Base-by-base conservation (phyloP, 2,113 vertebrate species). In the Pogona vitticeps region DNA sequence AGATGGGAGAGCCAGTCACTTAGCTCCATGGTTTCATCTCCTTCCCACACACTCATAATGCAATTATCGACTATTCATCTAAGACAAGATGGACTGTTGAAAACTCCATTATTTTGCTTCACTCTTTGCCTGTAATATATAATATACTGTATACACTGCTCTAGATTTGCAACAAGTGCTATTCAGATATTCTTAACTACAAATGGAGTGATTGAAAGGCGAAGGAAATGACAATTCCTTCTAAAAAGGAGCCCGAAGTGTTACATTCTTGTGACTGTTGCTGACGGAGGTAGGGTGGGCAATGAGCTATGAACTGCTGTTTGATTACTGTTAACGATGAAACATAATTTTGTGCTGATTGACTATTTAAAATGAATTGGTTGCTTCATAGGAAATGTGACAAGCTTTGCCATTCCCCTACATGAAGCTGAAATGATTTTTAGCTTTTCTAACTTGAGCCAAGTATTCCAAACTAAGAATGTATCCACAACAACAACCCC, bases 21-120 rank as follows among this genome's bases (percentile, higher is more conserved):
- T 14, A n/a, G n/a, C 10, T 13, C 31, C 28, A 70, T 33, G 31
- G 31, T 33, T 33, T n/a, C n/a, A 33, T 17, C 12, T 36, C 82
- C 87, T 72, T 5, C 28, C 76, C 72, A 52, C 42, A 88, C 36
- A 82, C 26, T 91, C 38, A 89, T 93, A 93, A 91, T 89, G 73
- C n/a, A 94, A 92, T 91, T 93, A 90, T 84, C 76, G 85, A 71
- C 46, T 82, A 92, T 91, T 94, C 88, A 89, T 76, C 88, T 63
- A 8, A 89, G 33, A 91, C 72, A 93, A 90, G 80, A 82, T 90
- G 42, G 89, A 90, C 26, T 68, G 31, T 31, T 68, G 65, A 68
- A 68, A 12, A 2, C 26, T 31, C 65, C 73, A 88, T 88, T 90
- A 87, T 88, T 90, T 90, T 90, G 73, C 83, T 72, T 76, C 77